A percentile compares a stretch with the other conserved stretches of the same genome.
These are phyloP conservation scores for Pleuronectes platessa DNA, from an alignment of 2,113 vertebrate genomes.

Conservation along the genomic window DNA sequence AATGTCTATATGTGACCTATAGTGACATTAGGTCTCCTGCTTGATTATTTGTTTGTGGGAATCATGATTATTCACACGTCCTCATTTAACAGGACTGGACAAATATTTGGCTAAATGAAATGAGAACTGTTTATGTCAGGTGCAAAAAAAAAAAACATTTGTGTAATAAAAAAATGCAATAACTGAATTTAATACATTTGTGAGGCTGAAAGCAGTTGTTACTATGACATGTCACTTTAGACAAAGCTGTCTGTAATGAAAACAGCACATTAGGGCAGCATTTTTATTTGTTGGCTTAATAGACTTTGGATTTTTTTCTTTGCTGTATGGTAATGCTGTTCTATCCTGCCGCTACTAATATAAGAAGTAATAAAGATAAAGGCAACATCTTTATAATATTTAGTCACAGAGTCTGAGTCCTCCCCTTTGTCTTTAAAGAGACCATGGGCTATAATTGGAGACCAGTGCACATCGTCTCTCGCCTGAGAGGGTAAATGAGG, in stretches of 20 bases:
- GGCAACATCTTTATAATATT: conserved; percentile 71
- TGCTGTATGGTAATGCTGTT: conserved; percentile 11
- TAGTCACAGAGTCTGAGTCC: conserved; percentile 74
- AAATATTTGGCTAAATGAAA: too few species aligned
- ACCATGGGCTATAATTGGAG: conserved; percentile 75
- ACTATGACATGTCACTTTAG: background rate
- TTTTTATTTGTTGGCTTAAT: conserved; percentile 23
- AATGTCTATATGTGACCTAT: too few species aligned
- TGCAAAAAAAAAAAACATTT: too few species aligned
- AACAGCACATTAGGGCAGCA: background rate
- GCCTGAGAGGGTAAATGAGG: conserved; percentile 82
- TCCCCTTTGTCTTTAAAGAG: conserved; percentile 72
- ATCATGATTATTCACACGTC: too few species aligned
- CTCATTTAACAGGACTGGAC: too few species aligned
- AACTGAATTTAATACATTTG: too few species aligned
- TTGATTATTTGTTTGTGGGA: too few species aligned
- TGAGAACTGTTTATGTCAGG: too few species aligned
- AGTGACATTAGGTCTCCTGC: too few species aligned
- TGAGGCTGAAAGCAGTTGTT: too few species aligned
- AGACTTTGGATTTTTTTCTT: conserved; percentile 9
- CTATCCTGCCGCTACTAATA: conserved; percentile 20
- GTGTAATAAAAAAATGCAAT: too few species aligned
- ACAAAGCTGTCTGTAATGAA: background rate
- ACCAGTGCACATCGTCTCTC: conserved; percentile 77
- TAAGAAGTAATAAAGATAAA: conserved; percentile 69